phyloP scores from a whole-genome alignment of 2,113 vertebrate genomes.

The Triplophysa rosa region DNA sequence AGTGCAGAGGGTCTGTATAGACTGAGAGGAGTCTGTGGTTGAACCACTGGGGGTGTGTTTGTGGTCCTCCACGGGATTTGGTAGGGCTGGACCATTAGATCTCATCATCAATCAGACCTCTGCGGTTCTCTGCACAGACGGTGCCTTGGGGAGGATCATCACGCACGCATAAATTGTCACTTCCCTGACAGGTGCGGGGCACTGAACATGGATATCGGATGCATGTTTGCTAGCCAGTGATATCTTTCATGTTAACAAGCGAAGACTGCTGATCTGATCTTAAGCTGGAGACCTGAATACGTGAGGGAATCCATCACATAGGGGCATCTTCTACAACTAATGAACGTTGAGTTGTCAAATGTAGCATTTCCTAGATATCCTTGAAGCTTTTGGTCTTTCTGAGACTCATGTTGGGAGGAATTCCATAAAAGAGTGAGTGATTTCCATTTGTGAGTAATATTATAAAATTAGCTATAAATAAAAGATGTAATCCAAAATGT shows the following conservation, averaged over 20 bases:
- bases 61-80: slow-evolving; percentile 21
- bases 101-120: slow-evolving; percentile 25
- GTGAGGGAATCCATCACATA: background rate
- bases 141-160: background rate
- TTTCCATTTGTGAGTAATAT: slow-evolving; percentile 56
- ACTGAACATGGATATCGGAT: background rate
- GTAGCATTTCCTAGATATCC: background rate
- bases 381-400: background rate
- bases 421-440: background rate
- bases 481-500: slow-evolving; percentile 66
- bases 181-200: slow-evolving; percentile 21
- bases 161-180: slow-evolving; percentile 32
- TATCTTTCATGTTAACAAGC: slow-evolving; percentile 46
- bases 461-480: slow-evolving; percentile 59
- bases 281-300: slow-evolving; percentile 1
- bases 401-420: background rate
- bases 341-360: slow-evolving; percentile 59
- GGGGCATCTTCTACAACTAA: slow-evolving; percentile 8
- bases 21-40: slow-evolving; percentile 10
- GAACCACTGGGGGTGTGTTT: background rate
- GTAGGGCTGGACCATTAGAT: background rate
- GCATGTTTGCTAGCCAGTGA: slow-evolving; percentile 25
- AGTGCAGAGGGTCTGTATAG: background rate
- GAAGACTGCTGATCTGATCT: slow-evolving; percentile 22
- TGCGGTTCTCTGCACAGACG: background rate